Base-by-base conservation (phyloP, 2,113 vertebrate genomes). In the Euleptes europaea region DNA sequence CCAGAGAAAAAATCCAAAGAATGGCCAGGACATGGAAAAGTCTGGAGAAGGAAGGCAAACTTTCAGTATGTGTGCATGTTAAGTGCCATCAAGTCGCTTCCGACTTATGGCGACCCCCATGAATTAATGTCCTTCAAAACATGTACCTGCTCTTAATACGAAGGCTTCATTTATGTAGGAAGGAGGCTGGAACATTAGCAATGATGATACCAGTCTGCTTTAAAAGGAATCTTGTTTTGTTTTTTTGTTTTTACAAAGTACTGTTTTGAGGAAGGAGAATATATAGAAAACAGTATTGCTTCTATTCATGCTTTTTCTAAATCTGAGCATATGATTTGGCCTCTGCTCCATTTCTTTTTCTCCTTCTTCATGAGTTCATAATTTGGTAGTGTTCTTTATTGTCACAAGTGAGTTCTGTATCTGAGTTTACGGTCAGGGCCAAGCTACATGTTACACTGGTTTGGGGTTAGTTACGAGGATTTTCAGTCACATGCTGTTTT, bases 61-160 rank as follows among this genome's bases (percentile, higher is more conserved):
- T 94, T 38, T 83, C 73, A 0, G 97, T 98, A 93, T 0, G 94
- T 95, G 77, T 84, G n/a, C n/a, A n/a, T n/a, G n/a, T n/a, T n/a
- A n/a, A n/a, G n/a, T n/a, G n/a, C n/a, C n/a, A n/a, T n/a, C n/a
- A n/a, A n/a, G n/a, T n/a, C n/a, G n/a, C n/a, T n/a, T n/a, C n/a
- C n/a, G n/a, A n/a, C n/a, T n/a, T n/a, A n/a, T n/a, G n/a, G n/a
- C n/a, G n/a, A n/a, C n/a, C n/a, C n/a, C n/a, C n/a, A n/a, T n/a
- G n/a, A n/a, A n/a, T n/a, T n/a, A n/a, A n/a, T n/a, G n/a, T n/a
- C n/a, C n/a, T n/a, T n/a, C n/a, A n/a, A n/a, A n/a, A n/a, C n/a
- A n/a, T n/a, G n/a, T n/a, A n/a, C n/a, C n/a, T 80, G 13, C 54
- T 70, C 82, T 44, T 44, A 65, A 33, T 23, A 31, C 60, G 23